phyloP scores from a whole-genome alignment of 2,113 vertebrate genomes.

The Gallinago jamesoni region DNA sequence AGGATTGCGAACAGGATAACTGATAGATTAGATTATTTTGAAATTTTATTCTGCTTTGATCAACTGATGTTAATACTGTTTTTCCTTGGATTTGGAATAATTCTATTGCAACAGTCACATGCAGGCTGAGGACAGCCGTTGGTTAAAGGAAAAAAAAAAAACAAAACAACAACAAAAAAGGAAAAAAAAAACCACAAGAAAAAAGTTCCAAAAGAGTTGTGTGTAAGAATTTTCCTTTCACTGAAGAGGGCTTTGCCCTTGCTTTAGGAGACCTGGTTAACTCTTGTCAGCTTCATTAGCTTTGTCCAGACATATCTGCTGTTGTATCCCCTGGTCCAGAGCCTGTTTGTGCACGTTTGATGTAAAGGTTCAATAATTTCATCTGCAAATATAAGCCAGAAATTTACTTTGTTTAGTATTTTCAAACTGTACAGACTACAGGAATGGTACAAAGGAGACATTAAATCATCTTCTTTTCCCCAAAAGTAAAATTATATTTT shows the following conservation, averaged over 20 bases:
- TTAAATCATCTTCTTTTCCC: not conserved
- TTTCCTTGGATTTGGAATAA: constrained; percentile 74
- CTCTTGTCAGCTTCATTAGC: constrained; percentile 77
- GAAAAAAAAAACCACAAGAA: not conserved
- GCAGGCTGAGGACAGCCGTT: constrained; percentile 71
- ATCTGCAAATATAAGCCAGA: constrained; percentile 79
- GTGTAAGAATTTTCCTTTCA: constrained; percentile 61
- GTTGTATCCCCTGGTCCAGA: constrained; percentile 82
- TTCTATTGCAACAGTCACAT: constrained; percentile 80
- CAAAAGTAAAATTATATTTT: not conserved
- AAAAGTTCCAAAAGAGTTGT: constrained; percentile 58
- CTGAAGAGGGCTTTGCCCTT: constrained; percentile 61
- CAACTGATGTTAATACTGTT: constrained; percentile 81
- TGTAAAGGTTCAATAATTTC: constrained; percentile 97
- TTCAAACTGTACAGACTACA: not conserved
- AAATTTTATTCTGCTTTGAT: constrained; percentile 73
- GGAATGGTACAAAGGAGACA: not conserved
- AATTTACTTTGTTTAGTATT: constrained; percentile 5
- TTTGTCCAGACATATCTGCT: constrained; percentile 83
- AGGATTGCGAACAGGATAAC: constrained; percentile 72
- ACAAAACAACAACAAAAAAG: not conserved
- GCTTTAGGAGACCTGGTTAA: constrained; percentile 54
- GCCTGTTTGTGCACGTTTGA: constrained; percentile 95
- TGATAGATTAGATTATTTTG: constrained; percentile 57
- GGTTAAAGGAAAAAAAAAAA: constrained; percentile 33